Evolutionary conservation across 2,113 vertebrate species (phyloP).

Genomic region (Hystrix brachyura): DNA sequence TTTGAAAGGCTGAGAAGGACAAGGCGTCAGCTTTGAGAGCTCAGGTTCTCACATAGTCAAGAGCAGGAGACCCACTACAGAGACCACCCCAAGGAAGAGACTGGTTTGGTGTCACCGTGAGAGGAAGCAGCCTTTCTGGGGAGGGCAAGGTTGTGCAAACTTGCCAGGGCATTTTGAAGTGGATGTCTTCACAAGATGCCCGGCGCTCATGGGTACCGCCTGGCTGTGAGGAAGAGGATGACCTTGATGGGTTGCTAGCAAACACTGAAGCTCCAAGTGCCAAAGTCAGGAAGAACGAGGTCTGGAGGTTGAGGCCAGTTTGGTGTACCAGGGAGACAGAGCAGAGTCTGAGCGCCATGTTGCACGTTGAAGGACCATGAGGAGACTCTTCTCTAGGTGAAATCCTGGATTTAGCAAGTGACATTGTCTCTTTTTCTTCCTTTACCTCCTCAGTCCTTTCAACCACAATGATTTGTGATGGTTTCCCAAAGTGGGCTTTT

Average conservation of each 20-base stretch:
- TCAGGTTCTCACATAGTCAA: not conserved
- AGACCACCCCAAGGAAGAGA: not conserved
- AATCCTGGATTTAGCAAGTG: not conserved
- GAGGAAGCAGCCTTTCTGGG: not conserved
- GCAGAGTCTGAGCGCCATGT: not conserved
- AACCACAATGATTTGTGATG: not conserved
- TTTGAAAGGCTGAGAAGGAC: not conserved
- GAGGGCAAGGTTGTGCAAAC: not conserved
- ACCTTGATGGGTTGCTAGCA: not conserved
- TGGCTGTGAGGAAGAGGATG: not conserved
- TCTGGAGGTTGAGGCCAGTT: not conserved
- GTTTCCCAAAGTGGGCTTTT: not conserved
- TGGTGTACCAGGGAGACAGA: not conserved
- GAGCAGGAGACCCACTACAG: not conserved
- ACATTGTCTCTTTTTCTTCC: not conserved
- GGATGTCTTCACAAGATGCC: not conserved
- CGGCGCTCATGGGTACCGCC: not conserved
- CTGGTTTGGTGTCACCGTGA: not conserved
- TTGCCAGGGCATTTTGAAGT: not conserved
- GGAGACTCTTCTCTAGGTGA: not conserved
- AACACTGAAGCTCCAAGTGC: conserved; percentile 4
- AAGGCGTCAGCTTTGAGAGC: not conserved
- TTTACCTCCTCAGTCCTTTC: not conserved
- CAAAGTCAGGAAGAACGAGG: not conserved
- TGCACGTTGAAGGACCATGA: not conserved